These are phyloP conservation scores for Drosophila pachea DNA, from an alignment of 1,140 invertebrate species.

Conservation along the genomic window DNA sequence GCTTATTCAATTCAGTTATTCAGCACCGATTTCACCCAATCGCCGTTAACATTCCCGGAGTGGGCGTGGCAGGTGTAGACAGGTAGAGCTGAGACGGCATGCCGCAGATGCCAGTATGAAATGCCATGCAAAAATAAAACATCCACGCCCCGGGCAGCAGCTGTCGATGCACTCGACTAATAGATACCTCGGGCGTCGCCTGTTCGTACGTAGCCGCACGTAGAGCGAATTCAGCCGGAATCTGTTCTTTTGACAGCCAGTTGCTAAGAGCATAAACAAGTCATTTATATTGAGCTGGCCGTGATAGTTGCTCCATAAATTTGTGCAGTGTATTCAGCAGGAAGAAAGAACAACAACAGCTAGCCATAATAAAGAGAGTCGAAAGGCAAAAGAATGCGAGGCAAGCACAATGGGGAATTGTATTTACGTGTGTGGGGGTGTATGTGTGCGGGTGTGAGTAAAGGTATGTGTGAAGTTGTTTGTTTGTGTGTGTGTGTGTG, in stretches of 20 bases:
- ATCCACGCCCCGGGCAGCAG: too few species aligned
- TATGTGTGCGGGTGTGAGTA: too few species aligned
- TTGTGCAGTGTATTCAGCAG: not conserved
- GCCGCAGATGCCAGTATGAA: slow-evolving; percentile 51
- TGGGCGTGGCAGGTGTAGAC: not conserved
- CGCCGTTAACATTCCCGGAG: slow-evolving; percentile 2
- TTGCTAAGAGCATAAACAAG: too few species aligned
- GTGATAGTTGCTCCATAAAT: not conserved
- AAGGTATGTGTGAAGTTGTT: not conserved
- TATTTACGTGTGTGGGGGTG: not conserved
- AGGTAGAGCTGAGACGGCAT: slow-evolving; percentile 40
- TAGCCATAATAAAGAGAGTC: slow-evolving; percentile 47
- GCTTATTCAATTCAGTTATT: slow-evolving; percentile 41
- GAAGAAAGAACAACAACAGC: slow-evolving; percentile 1
- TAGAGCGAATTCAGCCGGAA: not conserved
- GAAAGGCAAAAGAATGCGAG: slow-evolving; percentile 33
- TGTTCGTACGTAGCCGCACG: too few species aligned
- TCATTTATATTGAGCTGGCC: too few species aligned
- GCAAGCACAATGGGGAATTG: slow-evolving; percentile 12
- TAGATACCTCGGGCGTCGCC: too few species aligned
- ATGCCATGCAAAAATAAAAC: slow-evolving; percentile 42
- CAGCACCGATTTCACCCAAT: slow-evolving; percentile 29
- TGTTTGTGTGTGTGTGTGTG: slow-evolving; percentile 9
- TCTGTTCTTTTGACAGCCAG: too few species aligned
- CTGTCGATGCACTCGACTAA: not conserved